Conservation (phyloP, 2,797 vertebrate genomes). For the Pangasius djambal region DNA sequence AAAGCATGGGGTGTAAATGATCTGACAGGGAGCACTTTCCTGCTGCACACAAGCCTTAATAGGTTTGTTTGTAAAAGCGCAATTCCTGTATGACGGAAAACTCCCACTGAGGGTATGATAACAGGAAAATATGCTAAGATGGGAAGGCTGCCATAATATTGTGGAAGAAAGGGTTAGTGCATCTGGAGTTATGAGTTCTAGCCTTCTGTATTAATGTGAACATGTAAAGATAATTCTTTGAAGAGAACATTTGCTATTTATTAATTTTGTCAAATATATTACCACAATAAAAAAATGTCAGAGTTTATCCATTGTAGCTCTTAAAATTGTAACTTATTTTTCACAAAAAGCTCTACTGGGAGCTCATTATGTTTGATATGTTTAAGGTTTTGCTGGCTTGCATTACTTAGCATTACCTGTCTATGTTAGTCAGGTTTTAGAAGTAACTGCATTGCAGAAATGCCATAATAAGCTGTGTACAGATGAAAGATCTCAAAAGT, state of each 20-base stretch:
- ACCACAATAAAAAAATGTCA: too few relatives aligned
- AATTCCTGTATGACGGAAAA: slow-evolving; percentile 17
- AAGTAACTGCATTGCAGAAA: neutral
- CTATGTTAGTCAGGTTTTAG: neutral
- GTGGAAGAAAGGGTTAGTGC: neutral
- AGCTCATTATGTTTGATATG: neutral
- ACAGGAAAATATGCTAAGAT: neutral
- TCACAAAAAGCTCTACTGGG: too few relatives aligned
- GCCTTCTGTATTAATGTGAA: neutral
- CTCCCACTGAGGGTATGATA: neutral
- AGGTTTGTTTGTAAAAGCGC: slow-evolving; percentile 46
- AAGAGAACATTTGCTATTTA: neutral
- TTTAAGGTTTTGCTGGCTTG: neutral
- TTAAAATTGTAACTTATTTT: neutral
- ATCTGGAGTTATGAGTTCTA: neutral
- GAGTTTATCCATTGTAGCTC: neutral
- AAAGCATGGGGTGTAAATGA: slow-evolving; percentile 20
- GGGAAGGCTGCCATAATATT: neutral
- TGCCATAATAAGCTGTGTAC: neutral
- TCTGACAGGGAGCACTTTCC: slow-evolving; percentile 30
- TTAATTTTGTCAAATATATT: neutral
- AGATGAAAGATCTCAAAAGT: neutral
- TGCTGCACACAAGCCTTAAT: slow-evolving; percentile 14
- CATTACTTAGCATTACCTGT: neutral
- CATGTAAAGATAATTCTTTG: neutral